Evolutionary conservation across 2,888 invertebrate species (phyloP), one percentile per base, ranked within the genome.

Genomic region (Phalangium opilio): DNA sequence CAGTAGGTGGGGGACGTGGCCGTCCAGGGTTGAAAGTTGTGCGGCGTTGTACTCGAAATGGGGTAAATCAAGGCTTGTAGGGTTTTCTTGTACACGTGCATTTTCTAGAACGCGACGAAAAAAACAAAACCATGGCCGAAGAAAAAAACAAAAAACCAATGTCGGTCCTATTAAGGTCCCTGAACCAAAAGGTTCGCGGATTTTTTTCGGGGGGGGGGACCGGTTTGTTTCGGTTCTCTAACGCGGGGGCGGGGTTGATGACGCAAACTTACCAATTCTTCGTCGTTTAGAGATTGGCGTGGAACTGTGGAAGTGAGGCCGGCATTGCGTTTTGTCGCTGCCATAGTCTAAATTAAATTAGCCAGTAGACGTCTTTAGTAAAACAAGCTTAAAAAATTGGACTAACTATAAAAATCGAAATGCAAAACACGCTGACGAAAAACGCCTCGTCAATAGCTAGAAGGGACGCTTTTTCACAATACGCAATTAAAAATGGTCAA

Each of bases 61-160:
- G 98, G 98, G 68, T 98, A 98, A 66, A 98, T 95, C 61, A 98
- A 76, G 2, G 98, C 98, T 72, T 99, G 98, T 43, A 99, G 77
- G 2, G 96, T 90, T 73, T 98, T 98, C 77, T 96, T 95, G 76
- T 98, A 98, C 41, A 98, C 98, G 75, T 98, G 96, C 85, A 91
- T 91, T 84, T 98, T 98, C 96, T 98, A 36, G 17, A 38, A n/a
- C 38, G 18, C 38, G 18, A n/a, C 15, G 38, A 38, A 38, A 36
- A 14, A 38, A 38, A 38, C 15, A 38, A 38, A 38, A 10, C 38
- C 18, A 3, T 10, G 15, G 8, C 14, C n/a, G 38, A 18, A 38
- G 12, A 38, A 38, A 42, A 38, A 38, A 38, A 17, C n/a, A n/a
- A n/a, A n/a, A n/a, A n/a, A n/a, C n/a, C n/a, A 38, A 2, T 38